A percentile compares a stretch with the other conserved stretches of the same genome.
These are phyloP conservation scores for Schizopygopsis pylzovi DNA, from an alignment of 2,797 vertebrate species.

Conservation along the genomic window DNA sequence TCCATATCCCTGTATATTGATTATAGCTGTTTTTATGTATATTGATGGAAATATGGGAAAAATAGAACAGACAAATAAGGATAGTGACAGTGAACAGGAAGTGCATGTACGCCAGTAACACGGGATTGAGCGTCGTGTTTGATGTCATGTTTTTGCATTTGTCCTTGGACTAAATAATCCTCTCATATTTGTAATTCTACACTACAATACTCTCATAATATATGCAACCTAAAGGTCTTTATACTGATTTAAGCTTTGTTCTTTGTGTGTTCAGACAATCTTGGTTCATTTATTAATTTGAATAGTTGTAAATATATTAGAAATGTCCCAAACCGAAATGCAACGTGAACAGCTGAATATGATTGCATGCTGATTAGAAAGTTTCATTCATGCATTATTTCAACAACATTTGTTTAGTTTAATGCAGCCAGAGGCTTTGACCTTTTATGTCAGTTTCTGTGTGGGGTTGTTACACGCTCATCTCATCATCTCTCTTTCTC, in stretches of 20 bases:
- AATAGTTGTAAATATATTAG: background rate
- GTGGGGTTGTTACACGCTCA: background rate
- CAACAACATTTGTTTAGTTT: background rate
- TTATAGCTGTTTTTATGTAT: background rate
- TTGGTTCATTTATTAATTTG: background rate
- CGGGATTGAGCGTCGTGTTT: background rate
- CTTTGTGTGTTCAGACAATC: background rate
- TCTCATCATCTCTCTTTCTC: background rate
- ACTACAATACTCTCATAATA: background rate
- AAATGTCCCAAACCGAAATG: background rate
- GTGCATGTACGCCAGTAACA: background rate
- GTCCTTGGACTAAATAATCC: slow-evolving; percentile 19
- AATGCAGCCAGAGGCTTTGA: background rate
- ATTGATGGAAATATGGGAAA: background rate
- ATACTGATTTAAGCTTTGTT: slow-evolving; percentile 2
- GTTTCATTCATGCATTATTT: background rate
- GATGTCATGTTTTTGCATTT: slow-evolving; percentile 3
- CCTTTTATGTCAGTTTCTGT: background rate
- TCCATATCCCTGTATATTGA: background rate
- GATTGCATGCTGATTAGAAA: background rate
- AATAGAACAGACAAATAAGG: background rate
- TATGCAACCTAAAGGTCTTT: slow-evolving; percentile 13
- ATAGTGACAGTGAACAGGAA: background rate
- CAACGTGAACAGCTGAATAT: background rate
- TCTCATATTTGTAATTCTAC: slow-evolving; percentile 16